Conservation (phyloP, 2,888 invertebrate genomes). For the Lasioglossum leucozonium region DNA sequence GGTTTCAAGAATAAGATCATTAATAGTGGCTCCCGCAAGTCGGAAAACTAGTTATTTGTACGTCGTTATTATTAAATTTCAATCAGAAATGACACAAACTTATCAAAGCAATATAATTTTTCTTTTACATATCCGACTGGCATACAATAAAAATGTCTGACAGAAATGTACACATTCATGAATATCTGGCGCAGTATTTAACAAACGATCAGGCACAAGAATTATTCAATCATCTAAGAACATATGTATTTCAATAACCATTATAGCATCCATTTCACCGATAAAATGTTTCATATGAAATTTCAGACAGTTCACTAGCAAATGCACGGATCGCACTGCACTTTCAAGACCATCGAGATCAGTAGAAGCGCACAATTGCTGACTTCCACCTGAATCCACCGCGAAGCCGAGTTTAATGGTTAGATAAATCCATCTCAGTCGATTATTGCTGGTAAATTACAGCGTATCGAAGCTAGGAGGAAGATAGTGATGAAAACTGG, state of each 20-base stretch:
- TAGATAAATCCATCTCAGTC: conserved; percentile 17
- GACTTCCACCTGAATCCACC: background rate
- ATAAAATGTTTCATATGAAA: background rate
- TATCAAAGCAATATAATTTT: background rate
- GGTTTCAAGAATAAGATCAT: too few species aligned
- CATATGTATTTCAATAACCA: background rate
- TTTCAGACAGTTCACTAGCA: background rate
- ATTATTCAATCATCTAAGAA: background rate
- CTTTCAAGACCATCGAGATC: background rate
- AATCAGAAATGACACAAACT: background rate
- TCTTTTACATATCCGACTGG: background rate
- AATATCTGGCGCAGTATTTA: too few species aligned
- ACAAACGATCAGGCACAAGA: background rate
- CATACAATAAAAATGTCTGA: background rate
- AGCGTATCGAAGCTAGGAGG: conserved; percentile 15
- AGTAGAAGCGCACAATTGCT: background rate
- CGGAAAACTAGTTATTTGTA: background rate
- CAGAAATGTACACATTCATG: too few species aligned
- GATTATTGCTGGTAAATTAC: conserved; percentile 14
- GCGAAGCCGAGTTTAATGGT: background rate
- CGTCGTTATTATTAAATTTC: background rate
- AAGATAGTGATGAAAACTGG: conserved; percentile 25
- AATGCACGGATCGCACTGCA: background rate
- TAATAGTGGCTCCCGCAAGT: background rate
- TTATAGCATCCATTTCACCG: background rate